Conservation (phyloP, 1,140 invertebrate genomes). For the Ceratosolen solmsi region DNA sequence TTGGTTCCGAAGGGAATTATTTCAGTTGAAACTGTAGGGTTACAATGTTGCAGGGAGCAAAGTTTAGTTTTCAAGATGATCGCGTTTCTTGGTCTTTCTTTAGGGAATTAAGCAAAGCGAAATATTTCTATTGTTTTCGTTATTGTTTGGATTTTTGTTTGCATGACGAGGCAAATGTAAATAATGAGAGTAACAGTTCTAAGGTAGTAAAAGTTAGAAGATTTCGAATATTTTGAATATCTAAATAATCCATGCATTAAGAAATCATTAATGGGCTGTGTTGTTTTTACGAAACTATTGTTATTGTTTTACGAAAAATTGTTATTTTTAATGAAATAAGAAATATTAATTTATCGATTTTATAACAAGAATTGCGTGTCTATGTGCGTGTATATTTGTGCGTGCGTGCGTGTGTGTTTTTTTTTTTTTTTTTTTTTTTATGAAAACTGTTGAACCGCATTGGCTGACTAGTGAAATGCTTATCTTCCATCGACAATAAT, state of each 20-base stretch:
- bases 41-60: not conserved
- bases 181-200: not conserved
- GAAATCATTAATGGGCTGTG: too few species aligned
- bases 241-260: too few species aligned
- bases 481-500: not conserved
- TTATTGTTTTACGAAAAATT: too few species aligned
- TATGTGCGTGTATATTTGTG: too few species aligned
- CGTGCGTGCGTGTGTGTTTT: too few species aligned
- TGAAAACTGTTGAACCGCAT: not conserved
- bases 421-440: not conserved
- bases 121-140: not conserved
- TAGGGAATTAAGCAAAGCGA: not conserved
- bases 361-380: too few species aligned
- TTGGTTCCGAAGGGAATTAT: conserved; percentile 16
- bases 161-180: not conserved
- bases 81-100: too few species aligned
- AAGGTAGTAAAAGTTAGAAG: not conserved
- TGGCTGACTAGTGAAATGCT: not conserved
- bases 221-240: too few species aligned
- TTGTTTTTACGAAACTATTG: too few species aligned
- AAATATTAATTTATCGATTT: too few species aligned
- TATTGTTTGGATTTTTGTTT: not conserved
- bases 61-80: too few species aligned
- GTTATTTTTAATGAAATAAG: too few species aligned
- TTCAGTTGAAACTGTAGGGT: not conserved